Evolutionary conservation across 2,797 vertebrate genomes (phyloP).

Genomic region (Potorous gilbertii): DNA sequence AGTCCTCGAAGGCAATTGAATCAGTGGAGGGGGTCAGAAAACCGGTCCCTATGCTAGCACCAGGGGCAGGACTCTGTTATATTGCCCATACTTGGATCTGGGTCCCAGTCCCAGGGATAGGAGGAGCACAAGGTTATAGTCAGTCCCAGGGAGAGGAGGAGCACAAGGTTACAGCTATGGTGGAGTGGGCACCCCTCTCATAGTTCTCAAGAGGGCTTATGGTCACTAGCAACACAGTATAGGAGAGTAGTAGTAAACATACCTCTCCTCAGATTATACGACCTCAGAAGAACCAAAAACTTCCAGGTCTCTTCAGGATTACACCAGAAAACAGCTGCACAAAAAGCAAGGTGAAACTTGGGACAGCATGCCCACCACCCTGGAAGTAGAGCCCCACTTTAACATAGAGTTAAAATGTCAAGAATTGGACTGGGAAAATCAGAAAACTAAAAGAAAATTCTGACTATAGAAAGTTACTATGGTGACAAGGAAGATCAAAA

Average conservation of each 20-base stretch:
- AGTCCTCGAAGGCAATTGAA: not conserved
- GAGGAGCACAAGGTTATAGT: too few relatives aligned
- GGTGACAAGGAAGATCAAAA: not conserved
- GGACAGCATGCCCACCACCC: not conserved
- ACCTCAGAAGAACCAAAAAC: not conserved
- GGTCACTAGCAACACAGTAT: not conserved
- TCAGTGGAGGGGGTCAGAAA: not conserved
- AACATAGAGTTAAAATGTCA: not conserved
- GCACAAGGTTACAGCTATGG: too few relatives aligned
- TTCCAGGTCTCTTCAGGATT: not conserved
- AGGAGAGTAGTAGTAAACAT: not conserved
- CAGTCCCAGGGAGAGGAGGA: not conserved
- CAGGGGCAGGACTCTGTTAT: rapidly evolving
- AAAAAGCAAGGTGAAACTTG: not conserved
- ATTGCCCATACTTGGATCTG: too few relatives aligned
- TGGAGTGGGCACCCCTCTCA: too few relatives aligned
- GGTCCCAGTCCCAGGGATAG: not conserved
- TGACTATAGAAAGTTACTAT: not conserved
- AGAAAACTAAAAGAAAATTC: not conserved
- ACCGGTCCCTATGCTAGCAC: not conserved
- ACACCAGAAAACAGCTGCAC: not conserved
- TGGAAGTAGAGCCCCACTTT: not conserved
- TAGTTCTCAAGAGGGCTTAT: not conserved
- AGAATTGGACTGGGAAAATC: not conserved
- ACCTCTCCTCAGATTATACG: not conserved